Conservation (phyloP, 2,797 vertebrate species). For the Pygocentrus nattereri region DNA sequence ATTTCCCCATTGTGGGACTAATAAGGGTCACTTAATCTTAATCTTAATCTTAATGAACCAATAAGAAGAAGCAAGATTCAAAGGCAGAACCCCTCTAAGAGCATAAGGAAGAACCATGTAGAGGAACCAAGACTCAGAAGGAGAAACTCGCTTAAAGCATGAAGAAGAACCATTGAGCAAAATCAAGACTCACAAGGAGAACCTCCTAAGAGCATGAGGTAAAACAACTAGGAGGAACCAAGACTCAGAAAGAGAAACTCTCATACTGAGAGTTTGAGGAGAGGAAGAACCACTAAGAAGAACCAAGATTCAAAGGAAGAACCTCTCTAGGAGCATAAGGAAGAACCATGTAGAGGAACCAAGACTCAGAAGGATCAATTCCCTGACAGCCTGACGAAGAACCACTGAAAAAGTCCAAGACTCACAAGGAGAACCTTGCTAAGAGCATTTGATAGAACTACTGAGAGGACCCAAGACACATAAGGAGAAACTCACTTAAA, state of each 20-base stretch:
- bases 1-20: too few relatives aligned
- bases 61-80: not conserved
- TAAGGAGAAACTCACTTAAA: too few relatives aligned
- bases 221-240: not conserved
- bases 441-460: not conserved
- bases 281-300: not conserved
- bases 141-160: too few relatives aligned
- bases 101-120: not conserved
- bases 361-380: too few relatives aligned
- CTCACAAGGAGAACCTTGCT: not conserved
- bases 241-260: not conserved
- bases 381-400: too few relatives aligned
- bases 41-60: too few relatives aligned
- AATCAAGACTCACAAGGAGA: not conserved
- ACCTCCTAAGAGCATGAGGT: too few relatives aligned
- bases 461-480: too few relatives aligned
- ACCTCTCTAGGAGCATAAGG: not conserved
- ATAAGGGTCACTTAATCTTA: too few relatives aligned
- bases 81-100: not conserved
- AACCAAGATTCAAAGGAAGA: not conserved
- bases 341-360: too few relatives aligned
- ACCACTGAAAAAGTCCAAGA: not conserved
- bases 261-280: too few relatives aligned
- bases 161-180: not conserved
- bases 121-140: too few relatives aligned